These are phyloP conservation scores for Mechanitis mazaeus DNA, from an alignment of 2,888 invertebrate species.

Conservation along the genomic window DNA sequence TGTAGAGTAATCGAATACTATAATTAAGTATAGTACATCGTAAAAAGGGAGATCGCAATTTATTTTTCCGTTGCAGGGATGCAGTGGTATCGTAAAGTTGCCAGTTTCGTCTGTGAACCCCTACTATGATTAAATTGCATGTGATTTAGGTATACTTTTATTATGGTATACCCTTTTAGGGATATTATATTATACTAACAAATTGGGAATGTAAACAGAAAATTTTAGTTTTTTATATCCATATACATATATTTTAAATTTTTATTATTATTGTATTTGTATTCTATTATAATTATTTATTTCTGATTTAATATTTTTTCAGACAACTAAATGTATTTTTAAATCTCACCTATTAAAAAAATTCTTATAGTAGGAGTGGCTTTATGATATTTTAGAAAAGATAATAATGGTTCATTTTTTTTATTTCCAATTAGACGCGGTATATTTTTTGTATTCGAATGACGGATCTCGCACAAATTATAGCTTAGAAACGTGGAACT, in stretches of 20 bases:
- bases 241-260: too few relatives aligned
- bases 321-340: not conserved
- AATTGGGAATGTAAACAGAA: too few relatives aligned
- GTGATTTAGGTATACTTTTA: slow-evolving; percentile 1
- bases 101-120: slow-evolving; percentile 58
- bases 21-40: slow-evolving; percentile 41
- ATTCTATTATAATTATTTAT: too few relatives aligned
- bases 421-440: slow-evolving; percentile 64
- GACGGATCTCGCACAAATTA: slow-evolving; percentile 53
- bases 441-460: slow-evolving; percentile 38
- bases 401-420: slow-evolving; percentile 68
- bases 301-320: too few relatives aligned
- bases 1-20: slow-evolving; percentile 12
- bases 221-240: too few relatives aligned
- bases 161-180: not conserved
- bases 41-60: slow-evolving; percentile 62
- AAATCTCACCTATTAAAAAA: not conserved
- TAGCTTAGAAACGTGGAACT: slow-evolving; percentile 38
- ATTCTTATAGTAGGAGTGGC: slow-evolving; percentile 32
- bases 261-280: too few relatives aligned
- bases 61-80: slow-evolving; percentile 72
- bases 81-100: slow-evolving; percentile 70
- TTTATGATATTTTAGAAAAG: slow-evolving; percentile 55
- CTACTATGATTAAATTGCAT: slow-evolving; percentile 39
- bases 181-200: too few relatives aligned